A percentile compares a stretch with the other conserved stretches of the same genome.
Conservation (phyloP, 2,113 vertebrate species). For the Ancistrus triradiatus region DNA sequence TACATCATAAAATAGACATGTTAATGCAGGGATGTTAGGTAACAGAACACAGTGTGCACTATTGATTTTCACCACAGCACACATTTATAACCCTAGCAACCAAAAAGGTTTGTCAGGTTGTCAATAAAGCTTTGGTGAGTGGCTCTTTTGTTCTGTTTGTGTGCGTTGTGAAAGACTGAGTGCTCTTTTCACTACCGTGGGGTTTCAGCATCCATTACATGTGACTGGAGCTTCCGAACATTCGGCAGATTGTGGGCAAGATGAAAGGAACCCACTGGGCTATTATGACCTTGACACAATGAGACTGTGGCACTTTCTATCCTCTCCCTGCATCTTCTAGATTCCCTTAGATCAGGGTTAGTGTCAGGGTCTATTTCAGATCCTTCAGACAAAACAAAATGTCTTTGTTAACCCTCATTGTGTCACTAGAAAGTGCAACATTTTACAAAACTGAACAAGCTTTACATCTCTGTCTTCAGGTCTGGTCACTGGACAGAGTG, state of each 20-base stretch:
- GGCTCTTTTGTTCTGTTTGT: constrained; percentile 33
- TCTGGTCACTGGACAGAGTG: no score
- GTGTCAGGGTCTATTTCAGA: not conserved
- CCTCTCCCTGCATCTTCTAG: not conserved
- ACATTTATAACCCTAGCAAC: constrained; percentile 11
- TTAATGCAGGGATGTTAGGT: not conserved
- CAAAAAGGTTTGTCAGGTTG: constrained; percentile 10
- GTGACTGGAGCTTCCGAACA: constrained; percentile 35
- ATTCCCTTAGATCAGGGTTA: constrained; percentile 6
- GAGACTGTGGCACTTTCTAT: constrained; percentile 13
- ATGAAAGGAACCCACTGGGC: constrained; percentile 33
- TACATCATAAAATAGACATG: not conserved
- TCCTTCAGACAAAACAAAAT: not conserved
- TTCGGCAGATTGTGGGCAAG: constrained; percentile 6
- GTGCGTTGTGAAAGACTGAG: constrained; percentile 27
- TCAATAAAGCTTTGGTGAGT: constrained; percentile 26
- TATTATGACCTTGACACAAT: constrained; percentile 29
- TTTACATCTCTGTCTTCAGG: no score
- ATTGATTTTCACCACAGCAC: constrained; percentile 3
- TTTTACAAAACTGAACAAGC: no score
- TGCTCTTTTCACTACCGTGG: constrained; percentile 23
- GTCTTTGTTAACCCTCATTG: constrained; percentile 8
- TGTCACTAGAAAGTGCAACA: no score
- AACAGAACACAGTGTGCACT: not conserved
- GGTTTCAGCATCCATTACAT: constrained; percentile 39